Conservation (phyloP, 2,113 vertebrate species). For the Promerops cafer region DNA sequence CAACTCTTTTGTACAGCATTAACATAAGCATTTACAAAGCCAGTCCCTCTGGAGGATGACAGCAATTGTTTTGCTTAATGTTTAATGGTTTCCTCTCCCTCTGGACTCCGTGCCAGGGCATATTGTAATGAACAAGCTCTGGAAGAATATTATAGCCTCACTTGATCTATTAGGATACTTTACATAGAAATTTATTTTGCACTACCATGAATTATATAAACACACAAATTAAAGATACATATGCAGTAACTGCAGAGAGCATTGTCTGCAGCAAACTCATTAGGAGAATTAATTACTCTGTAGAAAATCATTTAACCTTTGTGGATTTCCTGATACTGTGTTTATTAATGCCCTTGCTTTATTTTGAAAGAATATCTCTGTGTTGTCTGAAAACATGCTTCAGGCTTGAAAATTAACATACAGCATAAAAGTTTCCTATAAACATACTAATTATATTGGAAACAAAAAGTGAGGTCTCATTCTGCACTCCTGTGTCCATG, state of each 20-base stretch:
- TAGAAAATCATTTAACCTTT: constrained; percentile 45
- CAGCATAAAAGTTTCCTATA: neutral
- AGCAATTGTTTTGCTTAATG: constrained; percentile 53
- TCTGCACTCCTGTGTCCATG: neutral
- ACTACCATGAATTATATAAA: constrained; percentile 2
- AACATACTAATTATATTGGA: neutral
- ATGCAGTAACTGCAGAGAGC: neutral
- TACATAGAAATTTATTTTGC: constrained; percentile 21
- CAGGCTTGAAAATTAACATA: neutral
- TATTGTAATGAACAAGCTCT: constrained; percentile 17
- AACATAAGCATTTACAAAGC: constrained; percentile 15
- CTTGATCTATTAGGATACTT: constrained; percentile 22
- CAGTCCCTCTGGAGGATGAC: neutral
- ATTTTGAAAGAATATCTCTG: neutral
- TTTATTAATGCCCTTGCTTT: constrained; percentile 26
- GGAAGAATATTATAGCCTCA: neutral
- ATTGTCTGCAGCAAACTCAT: neutral
- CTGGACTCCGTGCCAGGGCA: neutral
- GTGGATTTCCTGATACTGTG: constrained; percentile 23
- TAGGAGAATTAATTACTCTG: neutral
- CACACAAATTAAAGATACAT: constrained; percentile 13
- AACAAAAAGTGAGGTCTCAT: neutral
- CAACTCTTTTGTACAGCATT: neutral
- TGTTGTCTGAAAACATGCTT: neutral
- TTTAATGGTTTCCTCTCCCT: constrained; percentile 51